Percentiles rank a stretch among this genome's conserved stretches.
Conservation (phyloP, 1,140 invertebrate genomes). For the Drosophila punjabiensis region DNA sequence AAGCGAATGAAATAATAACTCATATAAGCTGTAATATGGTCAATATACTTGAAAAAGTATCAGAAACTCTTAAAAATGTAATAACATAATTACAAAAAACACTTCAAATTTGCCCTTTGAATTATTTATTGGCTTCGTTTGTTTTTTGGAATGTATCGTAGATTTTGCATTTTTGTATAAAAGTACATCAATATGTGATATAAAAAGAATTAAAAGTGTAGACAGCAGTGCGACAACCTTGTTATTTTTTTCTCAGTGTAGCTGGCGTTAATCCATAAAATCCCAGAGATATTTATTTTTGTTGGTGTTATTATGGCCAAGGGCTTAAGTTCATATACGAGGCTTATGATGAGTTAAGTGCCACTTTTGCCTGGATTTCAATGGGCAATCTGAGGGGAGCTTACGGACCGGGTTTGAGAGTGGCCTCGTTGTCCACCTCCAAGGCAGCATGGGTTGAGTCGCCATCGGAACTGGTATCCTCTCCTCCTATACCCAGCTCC, state of each 20-base stretch:
- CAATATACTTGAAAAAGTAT: not conserved
- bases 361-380: slow-evolving; percentile 49
- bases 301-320: slow-evolving; percentile 41
- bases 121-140: not conserved
- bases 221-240: not conserved
- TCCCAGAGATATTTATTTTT: slow-evolving; percentile 52
- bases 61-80: not conserved
- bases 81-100: not conserved
- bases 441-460: not conserved
- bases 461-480: slow-evolving; percentile 17
- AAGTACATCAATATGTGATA: not conserved
- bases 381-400: not conserved
- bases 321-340: slow-evolving; percentile 46
- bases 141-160: not conserved
- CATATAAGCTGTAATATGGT: too few species aligned
- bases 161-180: not conserved
- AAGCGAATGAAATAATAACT: not conserved
- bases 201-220: not conserved
- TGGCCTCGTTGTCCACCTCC: not conserved
- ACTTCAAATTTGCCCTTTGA: not conserved
- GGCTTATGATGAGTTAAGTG: slow-evolving; percentile 64
- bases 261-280: slow-evolving; percentile 36
- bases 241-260: slow-evolving; percentile 2
- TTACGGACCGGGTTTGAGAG: not conserved
- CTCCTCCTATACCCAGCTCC: not conserved